Evolutionary conservation across 2,888 invertebrate genomes (phyloP).

Genomic region (Xestia ashworthii): DNA sequence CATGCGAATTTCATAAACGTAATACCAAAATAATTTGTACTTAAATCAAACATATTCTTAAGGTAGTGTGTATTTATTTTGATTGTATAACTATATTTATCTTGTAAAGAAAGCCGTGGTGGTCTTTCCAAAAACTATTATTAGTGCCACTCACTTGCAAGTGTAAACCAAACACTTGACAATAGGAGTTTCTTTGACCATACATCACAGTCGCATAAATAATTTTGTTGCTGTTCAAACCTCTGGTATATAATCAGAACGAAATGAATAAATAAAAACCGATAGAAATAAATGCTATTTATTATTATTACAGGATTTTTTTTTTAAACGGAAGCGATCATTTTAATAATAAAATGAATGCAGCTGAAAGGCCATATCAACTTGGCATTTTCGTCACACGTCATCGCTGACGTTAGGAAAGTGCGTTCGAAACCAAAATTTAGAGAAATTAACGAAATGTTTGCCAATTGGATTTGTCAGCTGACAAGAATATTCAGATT

Average conservation of each 20-base stretch:
- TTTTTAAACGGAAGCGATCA: conserved; percentile 64
- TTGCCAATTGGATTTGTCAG: background rate
- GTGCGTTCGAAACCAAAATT: conserved; percentile 71
- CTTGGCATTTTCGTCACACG: conserved; percentile 74
- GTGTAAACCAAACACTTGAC: background rate
- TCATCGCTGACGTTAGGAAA: conserved; percentile 82
- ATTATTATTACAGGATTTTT: too few species aligned
- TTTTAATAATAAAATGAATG: conserved; percentile 68
- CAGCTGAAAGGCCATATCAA: conserved; percentile 66
- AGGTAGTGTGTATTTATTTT: too few species aligned
- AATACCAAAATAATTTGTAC: too few species aligned
- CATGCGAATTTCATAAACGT: too few species aligned
- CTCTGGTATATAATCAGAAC: too few species aligned
- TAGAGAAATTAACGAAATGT: background rate
- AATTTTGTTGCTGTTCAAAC: too few species aligned
- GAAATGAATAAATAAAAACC: background rate
- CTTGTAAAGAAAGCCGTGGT: background rate
- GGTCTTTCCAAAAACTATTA: background rate
- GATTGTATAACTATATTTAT: too few species aligned
- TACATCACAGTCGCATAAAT: background rate
- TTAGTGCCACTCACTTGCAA: background rate
- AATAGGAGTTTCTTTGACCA: background rate
- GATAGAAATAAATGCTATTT: background rate
- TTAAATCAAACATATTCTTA: too few species aligned
- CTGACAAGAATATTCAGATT: background rate